Base-by-base conservation (phyloP, 2,797 vertebrate species). In the Galagoides demidoff region DNA sequence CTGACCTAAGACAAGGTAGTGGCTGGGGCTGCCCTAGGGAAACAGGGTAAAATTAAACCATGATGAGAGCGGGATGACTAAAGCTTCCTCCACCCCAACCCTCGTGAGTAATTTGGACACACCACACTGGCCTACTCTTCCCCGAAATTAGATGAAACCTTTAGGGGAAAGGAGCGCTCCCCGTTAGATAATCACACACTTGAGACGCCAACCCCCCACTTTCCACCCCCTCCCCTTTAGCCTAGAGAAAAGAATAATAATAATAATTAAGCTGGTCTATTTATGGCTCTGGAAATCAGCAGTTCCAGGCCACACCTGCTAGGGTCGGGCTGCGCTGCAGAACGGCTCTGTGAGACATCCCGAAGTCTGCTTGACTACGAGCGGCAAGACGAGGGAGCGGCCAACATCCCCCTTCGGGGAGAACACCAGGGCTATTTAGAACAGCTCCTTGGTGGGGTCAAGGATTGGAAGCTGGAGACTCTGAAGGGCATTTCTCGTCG, bases 251-350 rank as follows among this genome's bases (percentile, higher is more conserved):
- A 76, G 31, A 94, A 93, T 78, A 90, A 89, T 79, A 93, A 93
- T 88, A 93, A 89, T 87, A 92, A 97, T 96, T 91, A 95, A 95
- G 79, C 68, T 34, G 19, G 84, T 73, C 96, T 96, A 89, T 95
- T 97, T 97, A 97, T 74, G 87, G 83, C 66, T 93, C 89, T 95
- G 84, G 95, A 95, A 95, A 95, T 94, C 90, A 96, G 95, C 95
- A 79, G 86, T 90, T 97, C 88, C 20, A 2, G 78, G 76, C 92
- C 95, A 95, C 96, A 97, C 94, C 96, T 96, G 95, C 94, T 27
- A 71, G 76, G 87, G 95, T 96, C 64, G 20, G 89, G 87, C 86
- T 92, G 81, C n/a, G 59, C 81, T 70, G 5, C 4, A 52, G 83
- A 91, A 70, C 45, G 76, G 61, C 92, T 57, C 61, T 27, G n/a